Evolutionary conservation across 2,888 invertebrate species (phyloP).

Genomic region (Mythimna loreyi): DNA sequence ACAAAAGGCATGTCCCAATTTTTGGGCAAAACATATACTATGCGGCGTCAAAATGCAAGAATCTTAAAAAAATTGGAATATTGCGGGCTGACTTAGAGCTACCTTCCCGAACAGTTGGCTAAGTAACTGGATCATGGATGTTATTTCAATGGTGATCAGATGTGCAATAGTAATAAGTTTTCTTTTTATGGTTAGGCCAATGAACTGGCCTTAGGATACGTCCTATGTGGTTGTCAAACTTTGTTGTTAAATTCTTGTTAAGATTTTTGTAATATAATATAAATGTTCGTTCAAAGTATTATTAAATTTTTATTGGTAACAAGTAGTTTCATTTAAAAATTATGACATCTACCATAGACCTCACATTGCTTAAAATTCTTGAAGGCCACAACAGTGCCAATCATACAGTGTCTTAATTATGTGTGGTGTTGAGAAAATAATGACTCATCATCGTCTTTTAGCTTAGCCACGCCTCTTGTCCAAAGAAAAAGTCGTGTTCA

Average conservation of each 20-base stretch:
- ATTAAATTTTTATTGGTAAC: slow-evolving; percentile 35
- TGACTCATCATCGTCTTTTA: no score
- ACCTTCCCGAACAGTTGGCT: not conserved
- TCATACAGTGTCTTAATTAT: no score
- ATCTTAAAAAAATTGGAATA: not conserved
- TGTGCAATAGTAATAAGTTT: slow-evolving; percentile 7
- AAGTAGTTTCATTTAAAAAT: slow-evolving; percentile 23
- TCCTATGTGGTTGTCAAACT: slow-evolving; percentile 33
- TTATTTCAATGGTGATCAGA: slow-evolving; percentile 4
- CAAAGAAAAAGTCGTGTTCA: no score
- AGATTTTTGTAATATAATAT: slow-evolving; percentile 18
- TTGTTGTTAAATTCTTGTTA: slow-evolving; percentile 45
- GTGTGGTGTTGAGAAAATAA: no score
- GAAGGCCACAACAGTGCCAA: no score
- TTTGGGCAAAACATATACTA: not conserved
- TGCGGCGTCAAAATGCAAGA: no score
- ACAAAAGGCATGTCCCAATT: not conserved
- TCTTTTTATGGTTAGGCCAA: not conserved
- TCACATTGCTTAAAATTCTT: not conserved
- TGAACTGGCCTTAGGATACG: not conserved
- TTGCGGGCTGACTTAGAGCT: not conserved
- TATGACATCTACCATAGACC: not conserved
- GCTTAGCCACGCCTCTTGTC: no score
- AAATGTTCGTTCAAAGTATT: slow-evolving; percentile 26
- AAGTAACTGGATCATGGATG: not conserved